Evolutionary conservation across 2,113 vertebrate species (phyloP), one percentile per base, ranked within the genome.

Genomic region (Lagenorhynchus albirostris): DNA sequence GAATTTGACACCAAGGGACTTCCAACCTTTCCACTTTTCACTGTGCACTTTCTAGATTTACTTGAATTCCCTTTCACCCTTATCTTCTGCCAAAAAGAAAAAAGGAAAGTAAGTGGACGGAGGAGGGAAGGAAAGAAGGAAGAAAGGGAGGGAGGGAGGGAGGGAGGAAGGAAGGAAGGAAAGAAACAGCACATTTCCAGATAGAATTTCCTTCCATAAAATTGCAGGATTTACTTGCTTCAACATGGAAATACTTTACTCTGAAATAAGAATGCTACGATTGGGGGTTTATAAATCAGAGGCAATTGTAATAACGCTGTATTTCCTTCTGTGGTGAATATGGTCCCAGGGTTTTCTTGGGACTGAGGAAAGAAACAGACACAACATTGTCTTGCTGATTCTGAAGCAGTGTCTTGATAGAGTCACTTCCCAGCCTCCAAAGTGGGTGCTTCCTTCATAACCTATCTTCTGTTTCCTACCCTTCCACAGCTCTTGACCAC

Each of bases 41-140:
- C 63, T 18, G 74, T 17, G 38, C 31, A 1, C n/a, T 29, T 62
- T 50, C 65, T 8, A 67, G 58, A 47, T 31, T 5, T n/a, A n/a
- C 65, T 67, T 74, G 58, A 44, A 67, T 80, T 70, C 31, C 31
- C 26, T 23, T 41, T 68, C 26, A n/a, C 20, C 1, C n/a, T 68
- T 8, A 47, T n/a, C 67, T 18, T 83, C 47, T 36, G 21, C 18
- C 21, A 29, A 8, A 38, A 7, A 63, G 38, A 33, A 38, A 10
- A 47, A 2, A 38, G 8, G 10, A 47, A 1, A 38, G 5, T 25
- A 8, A 8, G 6, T 13, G 23, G 5, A 33, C 13, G 12, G 20
- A 6, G 14, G 60, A 3, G 38, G 36, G 47, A 10, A 85, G 31
- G 33, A 62, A 50, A 63, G 20, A 23, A 62, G 65, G 25, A 11